Base-by-base conservation (phyloP, 2,888 invertebrate species). In the Drosophila fulvimacula region DNA sequence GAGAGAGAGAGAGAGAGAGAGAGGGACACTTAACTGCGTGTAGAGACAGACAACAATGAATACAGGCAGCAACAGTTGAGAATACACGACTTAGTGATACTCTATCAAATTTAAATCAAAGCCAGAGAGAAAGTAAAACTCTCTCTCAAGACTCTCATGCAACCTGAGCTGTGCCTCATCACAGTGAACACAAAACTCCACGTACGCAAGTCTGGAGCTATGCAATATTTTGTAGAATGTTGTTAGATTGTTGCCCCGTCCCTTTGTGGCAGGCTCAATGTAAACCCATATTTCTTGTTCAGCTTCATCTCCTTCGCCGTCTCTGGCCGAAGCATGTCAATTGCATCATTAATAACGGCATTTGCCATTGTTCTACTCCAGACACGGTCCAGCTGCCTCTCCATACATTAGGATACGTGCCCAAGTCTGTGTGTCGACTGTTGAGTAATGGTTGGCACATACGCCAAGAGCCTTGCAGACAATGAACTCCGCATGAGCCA, bases 311-410 rank as follows among this genome's bases (percentile, higher is more conserved):
- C 24, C 53, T 42, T 46, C 58, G 32, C 42, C 48, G 17, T 42
- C 56, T 63, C 69, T 48, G 27, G 67, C 36, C 48, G 44, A 48
- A 67, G 70, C 84, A 75, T 75, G 87, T 83, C 85, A 87, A 89
- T 81, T 89, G 82, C 84, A 72, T 79, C 85, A 87, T 86, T 89
- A 84, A 85, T 88, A 88, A 85, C 72, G 73, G 67, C 63, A 75
- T 77, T 79, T 68, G 61, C 56, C 63, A 63, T n/a, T 68, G 57
- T 64, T 51, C 58, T 52, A 32, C 41, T 52, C 17, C 30, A 52
- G 36, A 19, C 41, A 27, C 42, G 24, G 55, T 48, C 41, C 48
- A 48, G 36, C 41, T 56, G 63, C 46, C 51, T 48, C 46, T 21
- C 52, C 53, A 39, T 69, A 62, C 75, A 66, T 74, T 62, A 70